Evolutionary conservation across 2,888 invertebrate species (phyloP), one percentile per base, ranked within the genome.

Genomic region (Ormia ochracea): DNA sequence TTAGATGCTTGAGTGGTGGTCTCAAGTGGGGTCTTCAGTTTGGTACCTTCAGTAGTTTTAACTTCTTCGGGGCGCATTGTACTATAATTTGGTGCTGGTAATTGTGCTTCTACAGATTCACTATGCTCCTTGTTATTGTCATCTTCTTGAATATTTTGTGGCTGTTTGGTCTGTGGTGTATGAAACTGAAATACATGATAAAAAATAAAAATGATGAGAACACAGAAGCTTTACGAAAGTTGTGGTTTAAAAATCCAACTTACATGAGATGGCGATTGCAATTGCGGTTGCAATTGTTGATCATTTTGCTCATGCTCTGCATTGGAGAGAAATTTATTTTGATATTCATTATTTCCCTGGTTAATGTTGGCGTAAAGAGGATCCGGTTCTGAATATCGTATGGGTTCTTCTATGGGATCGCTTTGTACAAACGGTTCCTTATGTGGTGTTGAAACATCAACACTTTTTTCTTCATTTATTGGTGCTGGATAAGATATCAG

Each of bases 341-440:
- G 21, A 23, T 65, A 19, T 1, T 33, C 21, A n/a, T 1, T 21
- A 12, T 61, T 38, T 4, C 9, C 36, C 19, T 68, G 36, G 36
- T 68, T 50, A 2, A 33, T 19, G 2, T 72, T 52, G n/a, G 66
- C 72, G 78, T 90, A 91, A 38, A 91, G 84, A 4, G 91, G 91
- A 88, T 91, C 91, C 21, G 90, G 89, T 81, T 91, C 91, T 0
- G 91, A 91, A 82, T 90, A 91, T 56, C 88, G 87, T 50, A 89
- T 84, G 5, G 82, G 81, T 82, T 89, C 89, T 28, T 85, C 83
- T 3, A 88, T 79, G 45, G 84, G 85, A 28, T 88, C 87, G 68
- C 89, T 88, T 6, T 87, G 85, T 33, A 84, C 75, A 82, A 88
- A 88, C 3, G 86, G 82, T 70, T 85, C 87, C 28, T 81, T 87